Evolutionary conservation across 2,888 invertebrate genomes (phyloP), one percentile per base, ranked within the genome.

Genomic region (Spisula subtruncata): DNA sequence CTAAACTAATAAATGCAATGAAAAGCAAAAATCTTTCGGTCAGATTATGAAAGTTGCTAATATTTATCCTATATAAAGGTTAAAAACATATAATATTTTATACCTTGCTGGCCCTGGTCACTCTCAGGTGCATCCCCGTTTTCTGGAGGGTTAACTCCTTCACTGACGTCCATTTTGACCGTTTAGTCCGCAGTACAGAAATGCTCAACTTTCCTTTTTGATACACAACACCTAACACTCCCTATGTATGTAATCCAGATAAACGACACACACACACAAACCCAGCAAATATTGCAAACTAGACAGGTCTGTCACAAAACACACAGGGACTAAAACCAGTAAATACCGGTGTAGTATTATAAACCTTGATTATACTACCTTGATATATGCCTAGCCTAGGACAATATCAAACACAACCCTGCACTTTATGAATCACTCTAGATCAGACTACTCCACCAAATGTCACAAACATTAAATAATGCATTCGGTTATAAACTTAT

Each of bases 101-200:
- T 87, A 87, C 87, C 87, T 87, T 87, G 82, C 16, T 82, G 51
- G 14, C 84, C 71, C 66, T 90, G 90, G 29, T 91, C 90, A 79
- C 90, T 91, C 18, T 91, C 90, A 4, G 90, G 90, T n/a, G 90
- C 90, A 66, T 91, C 90, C 35, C 90, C 90, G 85, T 91, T 91
- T 35, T 81, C 54, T 35, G 48, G 66, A 18, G 66, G 12, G 20
- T 32, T 48, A n/a, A 82, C 75, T 48, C 46, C 84, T 10, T 29
- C 75, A 46, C 51, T 75, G 18, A 71, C 16, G 18, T 75, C 84
- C 84, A 71, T 71, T 51, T 83, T 60, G n/a, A 75, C 16, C 41
- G 41, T 41, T 41, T 41, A 41, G 41, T n/a, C n/a, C n/a, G n/a
- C 41, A 75, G 32, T 75, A 2, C 14, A 18, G 32, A 6, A 75